Conservation (phyloP, 2,113 vertebrate genomes). For the Marmota monax region DNA sequence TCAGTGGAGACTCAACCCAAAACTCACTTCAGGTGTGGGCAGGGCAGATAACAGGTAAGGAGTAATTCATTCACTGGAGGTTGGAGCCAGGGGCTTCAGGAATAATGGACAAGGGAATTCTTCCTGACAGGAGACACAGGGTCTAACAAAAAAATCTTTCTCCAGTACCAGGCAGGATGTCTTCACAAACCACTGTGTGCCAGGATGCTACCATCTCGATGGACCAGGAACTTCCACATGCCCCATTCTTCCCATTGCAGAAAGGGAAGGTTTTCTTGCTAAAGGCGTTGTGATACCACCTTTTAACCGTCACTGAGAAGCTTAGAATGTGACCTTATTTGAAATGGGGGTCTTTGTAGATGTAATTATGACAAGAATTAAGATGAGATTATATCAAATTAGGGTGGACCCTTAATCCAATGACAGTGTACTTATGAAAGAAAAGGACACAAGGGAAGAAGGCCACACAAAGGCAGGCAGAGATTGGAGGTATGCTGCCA, state of each 20-base stretch:
- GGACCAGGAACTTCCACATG: not conserved
- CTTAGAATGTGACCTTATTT: not conserved
- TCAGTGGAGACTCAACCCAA: not conserved
- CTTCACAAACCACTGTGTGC: too few relatives aligned
- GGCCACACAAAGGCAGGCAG: not conserved
- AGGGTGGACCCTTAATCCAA: not conserved
- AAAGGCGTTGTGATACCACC: not conserved
- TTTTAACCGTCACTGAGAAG: not conserved
- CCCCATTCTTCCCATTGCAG: not conserved
- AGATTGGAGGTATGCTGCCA: not conserved
- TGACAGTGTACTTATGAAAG: not conserved
- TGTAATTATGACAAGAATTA: not conserved
- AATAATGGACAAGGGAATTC: not conserved
- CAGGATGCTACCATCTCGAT: accelerated
- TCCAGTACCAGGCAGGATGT: not conserved
- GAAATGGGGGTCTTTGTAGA: not conserved
- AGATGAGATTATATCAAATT: not conserved
- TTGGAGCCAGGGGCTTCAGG: not conserved
- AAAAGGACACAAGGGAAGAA: not conserved
- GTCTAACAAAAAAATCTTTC: not conserved
- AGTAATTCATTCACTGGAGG: not conserved
- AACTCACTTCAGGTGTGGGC: not conserved
- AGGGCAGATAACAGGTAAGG: not conserved
- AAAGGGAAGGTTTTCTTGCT: not conserved
- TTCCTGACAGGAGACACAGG: not conserved